Evolutionary conservation across 2,797 vertebrate genomes (phyloP).

Genomic region (Coreius guichenoti): DNA sequence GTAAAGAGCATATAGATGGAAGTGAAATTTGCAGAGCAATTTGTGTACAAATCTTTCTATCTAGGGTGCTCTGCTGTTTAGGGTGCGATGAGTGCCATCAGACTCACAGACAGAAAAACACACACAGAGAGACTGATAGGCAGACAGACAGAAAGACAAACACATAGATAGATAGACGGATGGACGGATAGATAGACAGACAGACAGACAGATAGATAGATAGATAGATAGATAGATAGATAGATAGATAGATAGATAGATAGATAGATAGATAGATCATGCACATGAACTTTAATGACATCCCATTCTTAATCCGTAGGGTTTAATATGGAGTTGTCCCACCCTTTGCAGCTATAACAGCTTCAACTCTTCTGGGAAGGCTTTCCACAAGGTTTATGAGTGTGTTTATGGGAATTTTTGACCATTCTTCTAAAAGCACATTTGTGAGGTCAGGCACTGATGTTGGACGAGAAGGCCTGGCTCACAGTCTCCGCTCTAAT

Average conservation of each 20-base stretch:
- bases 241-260: background rate
- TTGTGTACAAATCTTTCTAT: background rate
- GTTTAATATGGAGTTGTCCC: too few relatives aligned
- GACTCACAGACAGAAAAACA: background rate
- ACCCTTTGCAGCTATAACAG: too few relatives aligned
- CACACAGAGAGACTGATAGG: background rate
- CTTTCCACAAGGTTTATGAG: too few relatives aligned
- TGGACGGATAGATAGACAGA: background rate
- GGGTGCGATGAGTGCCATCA: background rate
- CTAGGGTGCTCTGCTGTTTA: background rate
- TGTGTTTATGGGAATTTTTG: too few relatives aligned
- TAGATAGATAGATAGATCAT: background rate
- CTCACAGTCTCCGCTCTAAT: too few relatives aligned
- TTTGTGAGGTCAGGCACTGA: too few relatives aligned
- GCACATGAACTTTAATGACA: too few relatives aligned
- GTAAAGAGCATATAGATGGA: background rate
- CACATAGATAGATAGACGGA: background rate
- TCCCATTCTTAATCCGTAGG: too few relatives aligned
- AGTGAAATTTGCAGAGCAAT: background rate
- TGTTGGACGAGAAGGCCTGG: too few relatives aligned
- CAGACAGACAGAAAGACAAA: background rate
- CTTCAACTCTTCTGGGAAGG: too few relatives aligned
- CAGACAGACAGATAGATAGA: background rate
- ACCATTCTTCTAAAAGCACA: too few relatives aligned
- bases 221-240: background rate